phyloP scores from a whole-genome alignment of 2,797 vertebrate species.

The Phrynocephalus forsythii region DNA sequence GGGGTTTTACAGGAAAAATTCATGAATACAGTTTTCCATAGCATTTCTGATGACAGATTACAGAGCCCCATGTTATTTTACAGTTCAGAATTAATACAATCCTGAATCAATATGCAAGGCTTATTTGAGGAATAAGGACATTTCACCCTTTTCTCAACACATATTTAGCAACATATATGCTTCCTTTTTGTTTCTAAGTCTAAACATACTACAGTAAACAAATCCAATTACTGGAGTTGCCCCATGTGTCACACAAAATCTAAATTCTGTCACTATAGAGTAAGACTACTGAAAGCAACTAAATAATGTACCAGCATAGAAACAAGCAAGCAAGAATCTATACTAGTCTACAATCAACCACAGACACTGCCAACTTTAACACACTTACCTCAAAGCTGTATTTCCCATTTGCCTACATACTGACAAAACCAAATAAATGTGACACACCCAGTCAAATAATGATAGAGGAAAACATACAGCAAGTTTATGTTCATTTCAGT shows the following conservation, averaged over 20 bases:
- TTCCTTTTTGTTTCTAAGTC: conserved; percentile 20
- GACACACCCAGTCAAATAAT: conserved; percentile 46
- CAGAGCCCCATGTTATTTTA: background rate
- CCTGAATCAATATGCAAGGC: background rate
- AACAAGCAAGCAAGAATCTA: conserved; percentile 31
- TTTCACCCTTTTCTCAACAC: background rate
- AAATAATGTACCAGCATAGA: background rate
- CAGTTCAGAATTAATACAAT: background rate
- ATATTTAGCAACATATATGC: background rate
- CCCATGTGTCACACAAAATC: background rate
- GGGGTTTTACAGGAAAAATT: background rate
- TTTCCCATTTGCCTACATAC: conserved; percentile 95
- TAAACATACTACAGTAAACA: background rate
- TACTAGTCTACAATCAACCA: background rate
- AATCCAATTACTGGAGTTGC: background rate
- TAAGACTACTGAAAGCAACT: background rate
- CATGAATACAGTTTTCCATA: background rate
- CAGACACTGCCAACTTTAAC: background rate
- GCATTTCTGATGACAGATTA: background rate
- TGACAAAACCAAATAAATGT: conserved; percentile 71
- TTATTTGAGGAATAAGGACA: background rate
- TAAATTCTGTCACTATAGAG: background rate
- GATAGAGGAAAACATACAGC: background rate
- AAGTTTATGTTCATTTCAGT: background rate
- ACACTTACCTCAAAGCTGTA: conserved; percentile 95